Percentiles rank a stretch among this genome's conserved stretches.
phyloP scores from a whole-genome alignment of 2,797 vertebrate genomes.

The Pseudomugil tenellus region DNA sequence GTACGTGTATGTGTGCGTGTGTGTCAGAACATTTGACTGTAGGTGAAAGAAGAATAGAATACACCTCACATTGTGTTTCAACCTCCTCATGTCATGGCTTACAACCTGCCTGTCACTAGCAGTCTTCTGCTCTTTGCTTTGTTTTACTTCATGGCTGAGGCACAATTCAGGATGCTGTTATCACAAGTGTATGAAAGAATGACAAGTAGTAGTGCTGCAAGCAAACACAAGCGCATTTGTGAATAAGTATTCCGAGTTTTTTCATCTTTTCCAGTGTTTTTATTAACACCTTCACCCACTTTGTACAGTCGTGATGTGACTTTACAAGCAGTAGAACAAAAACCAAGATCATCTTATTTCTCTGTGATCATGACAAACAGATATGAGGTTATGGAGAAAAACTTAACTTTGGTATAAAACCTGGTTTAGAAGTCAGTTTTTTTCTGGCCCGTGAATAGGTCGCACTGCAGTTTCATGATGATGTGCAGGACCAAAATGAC shows the following conservation, averaged over 20 bases:
- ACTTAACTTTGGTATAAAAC: not conserved
- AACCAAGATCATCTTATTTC: not conserved
- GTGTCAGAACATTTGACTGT: not conserved
- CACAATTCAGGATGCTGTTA: conserved; percentile 3
- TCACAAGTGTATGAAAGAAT: conserved; percentile 15
- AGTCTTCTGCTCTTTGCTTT: conserved; percentile 9
- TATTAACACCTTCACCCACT: conserved; percentile 26
- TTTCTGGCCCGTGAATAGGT: not conserved
- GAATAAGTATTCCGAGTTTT: conserved; percentile 34
- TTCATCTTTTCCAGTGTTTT: conserved; percentile 25
- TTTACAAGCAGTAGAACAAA: not conserved
- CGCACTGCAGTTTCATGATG: not conserved
- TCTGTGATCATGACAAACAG: not conserved
- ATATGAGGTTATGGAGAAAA: conserved; percentile 3
- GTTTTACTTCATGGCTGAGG: conserved; percentile 3
- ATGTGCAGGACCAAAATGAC: conserved; percentile 8
- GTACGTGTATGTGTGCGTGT: not conserved
- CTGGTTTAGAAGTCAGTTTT: not conserved
- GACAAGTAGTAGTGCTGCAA: conserved; percentile 14
- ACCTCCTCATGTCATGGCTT: conserved; percentile 14
- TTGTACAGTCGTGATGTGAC: conserved; percentile 4
- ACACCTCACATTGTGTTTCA: conserved; percentile 9
- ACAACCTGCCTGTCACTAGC: conserved; percentile 24
- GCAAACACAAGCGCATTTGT: conserved; percentile 8
- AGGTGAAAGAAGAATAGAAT: conserved; percentile 16